A percentile compares a stretch with the other conserved stretches of the same genome.
These are phyloP conservation scores for Mus spicilegus DNA, from an alignment of 2,113 vertebrate species.

Conservation along the genomic window DNA sequence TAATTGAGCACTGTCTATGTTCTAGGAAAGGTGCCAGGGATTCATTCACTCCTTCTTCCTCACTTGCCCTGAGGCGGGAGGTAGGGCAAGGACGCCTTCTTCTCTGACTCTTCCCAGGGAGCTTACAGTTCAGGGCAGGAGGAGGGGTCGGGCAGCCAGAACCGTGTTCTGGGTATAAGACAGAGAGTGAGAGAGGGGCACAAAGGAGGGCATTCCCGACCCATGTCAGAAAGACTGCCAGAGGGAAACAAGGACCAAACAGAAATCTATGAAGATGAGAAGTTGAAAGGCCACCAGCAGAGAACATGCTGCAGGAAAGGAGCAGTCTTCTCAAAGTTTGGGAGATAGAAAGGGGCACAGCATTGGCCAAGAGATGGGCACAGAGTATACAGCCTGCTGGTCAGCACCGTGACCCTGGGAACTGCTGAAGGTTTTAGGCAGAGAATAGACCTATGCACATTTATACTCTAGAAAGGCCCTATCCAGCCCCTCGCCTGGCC, in stretches of 20 bases:
- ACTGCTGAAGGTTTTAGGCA: background rate
- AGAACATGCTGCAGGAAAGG: background rate
- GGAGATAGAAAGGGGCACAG: accelerated
- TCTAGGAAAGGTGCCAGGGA: slow-evolving; percentile 25
- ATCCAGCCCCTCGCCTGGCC: background rate
- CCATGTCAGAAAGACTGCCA: background rate
- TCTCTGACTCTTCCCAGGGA: background rate
- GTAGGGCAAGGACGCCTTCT: background rate
- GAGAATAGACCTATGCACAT: background rate
- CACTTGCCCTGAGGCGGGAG: background rate
- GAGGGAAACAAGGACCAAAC: background rate
- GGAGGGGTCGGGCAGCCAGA: background rate
- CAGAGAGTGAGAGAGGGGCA: background rate
- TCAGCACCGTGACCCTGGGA: background rate
- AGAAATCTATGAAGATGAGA: background rate
- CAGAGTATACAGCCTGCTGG: background rate
- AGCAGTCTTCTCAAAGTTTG: background rate
- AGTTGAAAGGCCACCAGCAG: background rate
- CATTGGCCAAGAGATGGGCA: background rate
- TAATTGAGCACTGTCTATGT: slow-evolving; percentile 21
- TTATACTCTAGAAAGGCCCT: background rate
- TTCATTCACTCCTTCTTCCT: slow-evolving; percentile 11
- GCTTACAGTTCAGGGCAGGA: background rate
- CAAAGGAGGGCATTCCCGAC: background rate
- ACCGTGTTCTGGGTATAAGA: background rate